Evolutionary conservation across 2,888 invertebrate genomes (phyloP), one percentile per base, ranked within the genome.

Genomic region (Agonum fuliginosum): DNA sequence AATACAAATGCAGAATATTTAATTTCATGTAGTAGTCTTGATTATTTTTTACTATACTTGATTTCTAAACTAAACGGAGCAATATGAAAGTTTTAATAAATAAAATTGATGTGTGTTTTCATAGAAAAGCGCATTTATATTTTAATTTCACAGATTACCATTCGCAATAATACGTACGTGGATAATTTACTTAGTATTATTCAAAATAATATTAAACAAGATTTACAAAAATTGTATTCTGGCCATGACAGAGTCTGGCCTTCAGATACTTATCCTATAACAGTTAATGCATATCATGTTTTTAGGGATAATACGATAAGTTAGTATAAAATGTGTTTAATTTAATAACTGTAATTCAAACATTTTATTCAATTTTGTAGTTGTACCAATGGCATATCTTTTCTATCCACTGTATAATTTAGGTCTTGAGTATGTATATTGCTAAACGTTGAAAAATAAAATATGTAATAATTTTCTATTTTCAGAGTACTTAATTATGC

Each of bases 381-480:
- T 95, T 83, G 90, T 96, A 79, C 95, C 96, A 62, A 90, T 93
- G 84, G 95, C 94, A 81, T 95, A 95, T 86, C 88, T 95, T 80
- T 94, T 95, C 85, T 93, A 93, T 86, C 95, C 95, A 19, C 94
- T 95, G 87, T 95, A 94, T 86, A 91, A 94, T 86, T 89, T 95
- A 85, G 95, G 95, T 81, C 88, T 95, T 79, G 94, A 95, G 95
- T 95, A 89, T 93, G 94, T 91, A 80, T 27, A 48, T 65, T 70
- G 0, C 8, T 43, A 12, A n/a, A n/a, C n/a, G n/a, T n/a, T n/a
- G n/a, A 3, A 43, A 43, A 43, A 43, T 14, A n/a, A n/a, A 2
- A 43, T 12, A 12, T 12, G 2, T 3, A 54, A 20, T 54, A 54
- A 54, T 54, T 24, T n/a, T 54, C 22, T 20, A 12, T 81, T 77